A percentile compares a stretch with the other conserved stretches of the same genome.
Conservation (phyloP, 2,888 invertebrate species). For the Oeneis ivallda region DNA sequence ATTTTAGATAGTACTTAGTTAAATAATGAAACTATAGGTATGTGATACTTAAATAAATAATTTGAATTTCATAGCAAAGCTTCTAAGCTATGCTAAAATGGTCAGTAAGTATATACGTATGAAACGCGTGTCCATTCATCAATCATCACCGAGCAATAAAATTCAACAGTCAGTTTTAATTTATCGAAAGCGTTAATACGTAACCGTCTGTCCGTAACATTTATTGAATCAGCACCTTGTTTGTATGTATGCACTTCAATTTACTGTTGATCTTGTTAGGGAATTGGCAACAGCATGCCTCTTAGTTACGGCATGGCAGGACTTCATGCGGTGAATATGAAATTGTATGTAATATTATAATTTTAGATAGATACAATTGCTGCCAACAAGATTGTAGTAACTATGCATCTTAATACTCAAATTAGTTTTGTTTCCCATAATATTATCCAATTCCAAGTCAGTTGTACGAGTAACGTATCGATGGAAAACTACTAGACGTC, state of each 20-base stretch:
- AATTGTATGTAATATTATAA: slow-evolving; percentile 10
- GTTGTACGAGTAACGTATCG: background rate
- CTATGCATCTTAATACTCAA: background rate
- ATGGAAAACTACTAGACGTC: too few species aligned
- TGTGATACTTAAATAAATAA: background rate
- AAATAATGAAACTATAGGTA: background rate
- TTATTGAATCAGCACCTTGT: slow-evolving; percentile 50
- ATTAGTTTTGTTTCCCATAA: background rate
- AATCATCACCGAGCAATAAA: slow-evolving; percentile 20
- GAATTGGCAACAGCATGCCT: slow-evolving; percentile 45
- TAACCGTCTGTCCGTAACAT: slow-evolving; percentile 36
- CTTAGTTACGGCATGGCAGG: slow-evolving; percentile 37
- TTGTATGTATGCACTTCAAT: slow-evolving; percentile 51
- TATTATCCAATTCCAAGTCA: background rate
- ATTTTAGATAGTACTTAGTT: background rate
- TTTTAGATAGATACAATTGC: slow-evolving; percentile 1
- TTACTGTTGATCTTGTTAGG: slow-evolving; percentile 50
- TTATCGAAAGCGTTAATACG: slow-evolving; percentile 37
- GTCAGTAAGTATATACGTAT: background rate
- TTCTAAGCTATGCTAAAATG: background rate
- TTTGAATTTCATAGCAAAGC: too few species aligned
- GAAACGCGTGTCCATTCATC: background rate
- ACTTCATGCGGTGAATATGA: slow-evolving; percentile 34
- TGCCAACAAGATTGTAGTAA: background rate
- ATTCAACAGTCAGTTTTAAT: slow-evolving; percentile 29